Conservation (phyloP, 2,113 vertebrate genomes). For the Labrus mixtus region DNA sequence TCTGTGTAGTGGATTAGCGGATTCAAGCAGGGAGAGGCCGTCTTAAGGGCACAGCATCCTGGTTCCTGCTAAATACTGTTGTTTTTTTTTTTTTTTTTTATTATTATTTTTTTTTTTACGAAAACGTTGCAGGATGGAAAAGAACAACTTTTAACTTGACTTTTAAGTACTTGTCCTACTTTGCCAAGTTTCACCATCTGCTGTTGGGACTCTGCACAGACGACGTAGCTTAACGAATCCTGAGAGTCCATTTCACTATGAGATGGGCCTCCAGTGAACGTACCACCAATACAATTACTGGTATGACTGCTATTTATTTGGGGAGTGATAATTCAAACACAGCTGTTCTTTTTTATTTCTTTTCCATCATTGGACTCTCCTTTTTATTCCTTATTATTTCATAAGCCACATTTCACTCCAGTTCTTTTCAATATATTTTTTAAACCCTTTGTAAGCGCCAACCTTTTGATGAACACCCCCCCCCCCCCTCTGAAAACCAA, state of each 20-base stretch:
- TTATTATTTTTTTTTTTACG: constrained; percentile 5
- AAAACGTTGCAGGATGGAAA: constrained; percentile 42
- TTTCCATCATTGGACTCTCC: not conserved
- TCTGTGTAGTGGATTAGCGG: constrained; percentile 52
- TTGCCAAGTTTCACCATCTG: constrained; percentile 42
- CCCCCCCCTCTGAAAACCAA: too few relatives aligned
- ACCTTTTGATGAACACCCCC: too few relatives aligned
- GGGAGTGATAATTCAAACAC: not conserved
- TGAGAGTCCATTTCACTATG: constrained; percentile 19
- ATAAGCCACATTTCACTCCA: not conserved
- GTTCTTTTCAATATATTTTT: too few relatives aligned
- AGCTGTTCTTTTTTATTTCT: not conserved
- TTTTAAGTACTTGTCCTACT: constrained; percentile 42
- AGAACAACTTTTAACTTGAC: constrained; percentile 42
- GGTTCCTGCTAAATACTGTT: constrained; percentile 33
- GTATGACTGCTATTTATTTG: constrained; percentile 4
- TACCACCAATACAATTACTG: not conserved
- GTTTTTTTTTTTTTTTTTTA: not conserved
- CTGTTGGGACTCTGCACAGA: constrained; percentile 29
- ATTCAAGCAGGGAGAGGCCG: constrained; percentile 29
- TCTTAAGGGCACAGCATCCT: constrained; percentile 5
- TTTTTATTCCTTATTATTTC: not conserved
- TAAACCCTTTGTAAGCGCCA: too few relatives aligned
- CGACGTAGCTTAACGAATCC: constrained; percentile 7
- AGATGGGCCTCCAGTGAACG: constrained; percentile 1